These are phyloP conservation scores for Rhipidura dahli DNA, from an alignment of 2,113 vertebrate species.

Conservation along the genomic window DNA sequence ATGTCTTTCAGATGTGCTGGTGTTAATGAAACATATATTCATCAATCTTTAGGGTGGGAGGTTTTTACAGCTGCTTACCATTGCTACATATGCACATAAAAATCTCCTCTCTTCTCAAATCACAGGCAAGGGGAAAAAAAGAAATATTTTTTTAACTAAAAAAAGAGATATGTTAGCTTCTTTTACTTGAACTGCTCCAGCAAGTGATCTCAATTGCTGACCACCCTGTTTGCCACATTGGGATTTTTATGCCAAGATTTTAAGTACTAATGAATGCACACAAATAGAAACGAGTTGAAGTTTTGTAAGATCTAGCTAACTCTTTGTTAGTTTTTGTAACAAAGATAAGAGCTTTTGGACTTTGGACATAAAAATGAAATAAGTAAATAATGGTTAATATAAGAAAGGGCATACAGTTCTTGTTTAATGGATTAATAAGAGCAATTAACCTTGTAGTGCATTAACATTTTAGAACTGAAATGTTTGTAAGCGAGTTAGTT, in stretches of 20 bases:
- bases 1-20: slow-evolving; percentile 65
- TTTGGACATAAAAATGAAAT: background rate
- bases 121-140: slow-evolving; percentile 5
- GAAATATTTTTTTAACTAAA: slow-evolving; percentile 21
- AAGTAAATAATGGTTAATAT: slow-evolving; percentile 55
- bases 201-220: background rate
- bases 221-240: background rate
- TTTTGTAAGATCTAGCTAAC: background rate
- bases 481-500: slow-evolving; percentile 24
- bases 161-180: background rate
- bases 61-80: slow-evolving; percentile 50
- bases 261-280: background rate
- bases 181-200: background rate
- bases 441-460: slow-evolving; percentile 53
- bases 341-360: slow-evolving; percentile 28
- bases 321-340: slow-evolving; percentile 1
- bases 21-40: slow-evolving; percentile 59
- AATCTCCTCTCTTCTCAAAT: slow-evolving; percentile 37
- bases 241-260: background rate
- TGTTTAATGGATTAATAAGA: slow-evolving; percentile 59
- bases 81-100: slow-evolving; percentile 40
- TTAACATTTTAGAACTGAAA: slow-evolving; percentile 56
- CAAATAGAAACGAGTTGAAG: background rate
- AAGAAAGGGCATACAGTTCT: slow-evolving; percentile 45
- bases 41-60: slow-evolving; percentile 22